These are phyloP conservation scores for Polydrusus pterygomalis DNA, from an alignment of 2,888 invertebrate genomes.

Conservation along the genomic window DNA sequence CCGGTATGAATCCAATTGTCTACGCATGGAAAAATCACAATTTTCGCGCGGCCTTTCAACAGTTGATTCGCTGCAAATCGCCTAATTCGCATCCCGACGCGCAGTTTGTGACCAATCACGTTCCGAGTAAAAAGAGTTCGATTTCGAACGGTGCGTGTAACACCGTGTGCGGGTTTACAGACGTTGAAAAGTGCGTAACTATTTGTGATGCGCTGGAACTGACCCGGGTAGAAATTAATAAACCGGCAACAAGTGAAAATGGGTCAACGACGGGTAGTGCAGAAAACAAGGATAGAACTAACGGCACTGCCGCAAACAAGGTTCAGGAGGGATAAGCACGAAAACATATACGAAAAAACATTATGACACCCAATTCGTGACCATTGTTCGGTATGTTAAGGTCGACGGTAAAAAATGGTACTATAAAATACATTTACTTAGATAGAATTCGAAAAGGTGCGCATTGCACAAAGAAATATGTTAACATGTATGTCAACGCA, in stretches of 20 bases:
- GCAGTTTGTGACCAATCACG: conserved; percentile 73
- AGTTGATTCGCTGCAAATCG: conserved; percentile 79
- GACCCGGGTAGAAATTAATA: background rate
- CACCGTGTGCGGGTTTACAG: background rate
- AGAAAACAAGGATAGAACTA: conserved; percentile 14
- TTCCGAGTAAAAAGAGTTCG: conserved; percentile 74
- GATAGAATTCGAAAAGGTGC: no score
- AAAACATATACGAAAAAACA: background rate
- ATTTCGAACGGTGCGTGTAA: conserved; percentile 55
- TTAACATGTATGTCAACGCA: no score
- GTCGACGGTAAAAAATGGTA: no score
- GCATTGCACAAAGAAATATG: no score
- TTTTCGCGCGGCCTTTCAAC: conserved; percentile 83
- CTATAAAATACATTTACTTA: no score
- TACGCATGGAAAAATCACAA: conserved; percentile 91
- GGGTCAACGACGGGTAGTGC: background rate
- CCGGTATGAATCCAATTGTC: conserved; percentile 87
- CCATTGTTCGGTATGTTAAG: no score
- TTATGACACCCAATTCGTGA: no score
- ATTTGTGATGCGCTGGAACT: conserved; percentile 40
- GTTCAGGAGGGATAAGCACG: conserved; percentile 41
- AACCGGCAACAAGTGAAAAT: background rate
- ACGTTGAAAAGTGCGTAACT: conserved; percentile 72
- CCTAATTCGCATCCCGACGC: conserved; percentile 71
- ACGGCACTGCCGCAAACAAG: conserved; percentile 64